A percentile compares a stretch with the other conserved stretches of the same genome.
Conservation (phyloP, 37 sponge, comb jelly and placozoan species). For the Hormiphora californensis region DNA sequence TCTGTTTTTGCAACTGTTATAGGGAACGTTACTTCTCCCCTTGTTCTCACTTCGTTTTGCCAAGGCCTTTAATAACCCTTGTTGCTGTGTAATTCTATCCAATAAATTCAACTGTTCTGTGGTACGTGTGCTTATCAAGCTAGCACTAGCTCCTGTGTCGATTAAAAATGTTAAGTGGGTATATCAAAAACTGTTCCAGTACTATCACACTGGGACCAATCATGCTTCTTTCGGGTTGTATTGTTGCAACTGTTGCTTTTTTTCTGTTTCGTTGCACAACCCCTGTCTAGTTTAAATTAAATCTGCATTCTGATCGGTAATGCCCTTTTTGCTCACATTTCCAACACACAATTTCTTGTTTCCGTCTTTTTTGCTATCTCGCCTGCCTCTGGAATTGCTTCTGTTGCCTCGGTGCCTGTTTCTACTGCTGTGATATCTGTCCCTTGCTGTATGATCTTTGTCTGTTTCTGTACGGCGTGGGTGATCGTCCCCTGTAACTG, state of each 20-base stretch:
- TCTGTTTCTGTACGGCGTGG: background rate
- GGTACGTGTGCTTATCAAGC: conserved; percentile 20
- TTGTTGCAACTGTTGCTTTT: background rate
- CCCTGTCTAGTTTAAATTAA: background rate
- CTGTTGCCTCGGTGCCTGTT: background rate
- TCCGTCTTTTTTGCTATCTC: background rate
- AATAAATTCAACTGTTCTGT: background rate
- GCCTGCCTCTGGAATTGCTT: background rate
- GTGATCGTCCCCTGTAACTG: too few species aligned
- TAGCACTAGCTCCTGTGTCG: conserved; percentile 16
- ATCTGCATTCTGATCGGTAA: background rate
- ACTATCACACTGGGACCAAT: too few species aligned
- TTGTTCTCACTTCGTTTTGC: background rate
- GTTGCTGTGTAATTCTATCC: background rate
- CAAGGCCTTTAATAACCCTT: background rate
- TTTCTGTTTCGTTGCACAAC: background rate
- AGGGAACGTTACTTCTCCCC: background rate
- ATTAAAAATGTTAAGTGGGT: background rate
- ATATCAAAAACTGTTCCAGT: too few species aligned
- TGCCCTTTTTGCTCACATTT: background rate
- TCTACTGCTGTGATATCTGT: background rate
- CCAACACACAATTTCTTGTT: conserved; percentile 1
- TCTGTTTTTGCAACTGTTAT: background rate
- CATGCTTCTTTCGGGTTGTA: too few species aligned
- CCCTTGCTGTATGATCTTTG: background rate